Evolutionary conservation across 2,113 vertebrate genomes (phyloP).

Genomic region (Leptosomus discolor): DNA sequence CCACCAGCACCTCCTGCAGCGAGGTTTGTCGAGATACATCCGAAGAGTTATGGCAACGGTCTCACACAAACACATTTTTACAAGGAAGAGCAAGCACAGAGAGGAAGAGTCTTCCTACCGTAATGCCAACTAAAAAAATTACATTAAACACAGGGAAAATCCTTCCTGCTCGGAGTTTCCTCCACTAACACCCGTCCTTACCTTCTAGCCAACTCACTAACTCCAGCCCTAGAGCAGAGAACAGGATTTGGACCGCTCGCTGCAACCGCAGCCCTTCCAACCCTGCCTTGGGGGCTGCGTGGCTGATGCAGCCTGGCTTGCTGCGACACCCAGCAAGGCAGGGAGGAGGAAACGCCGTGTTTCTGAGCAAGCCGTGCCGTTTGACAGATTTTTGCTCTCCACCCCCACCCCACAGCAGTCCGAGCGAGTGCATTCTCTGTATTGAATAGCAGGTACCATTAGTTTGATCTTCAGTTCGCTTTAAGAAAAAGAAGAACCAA

Average conservation of each 20-base stretch:
- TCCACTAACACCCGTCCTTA: neutral
- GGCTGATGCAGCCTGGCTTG: neutral
- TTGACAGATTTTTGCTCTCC: neutral
- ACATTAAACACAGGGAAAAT: neutral
- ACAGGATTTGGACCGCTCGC: neutral
- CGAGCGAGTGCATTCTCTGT: neutral
- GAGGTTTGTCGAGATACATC: neutral
- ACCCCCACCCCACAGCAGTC: neutral
- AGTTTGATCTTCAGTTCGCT: conserved; percentile 5
- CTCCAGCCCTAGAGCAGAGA: neutral
- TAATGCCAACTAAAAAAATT: neutral
- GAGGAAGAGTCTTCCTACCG: neutral
- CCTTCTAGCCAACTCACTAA: neutral
- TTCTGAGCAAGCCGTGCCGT: neutral
- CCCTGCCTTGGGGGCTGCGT: neutral
- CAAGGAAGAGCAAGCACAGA: neutral
- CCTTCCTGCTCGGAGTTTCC: neutral
- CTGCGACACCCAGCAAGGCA: neutral
- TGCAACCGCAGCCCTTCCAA: neutral
- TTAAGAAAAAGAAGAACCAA: conserved; percentile 47
- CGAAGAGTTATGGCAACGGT: neutral
- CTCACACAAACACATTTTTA: neutral
- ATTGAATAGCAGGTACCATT: neutral
- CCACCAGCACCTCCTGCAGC: neutral
- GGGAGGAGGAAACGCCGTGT: neutral